A percentile compares a stretch with the other conserved stretches of the same genome.
phyloP scores from a whole-genome alignment of 2,888 invertebrate genomes.

The Netelia inedita region DNA sequence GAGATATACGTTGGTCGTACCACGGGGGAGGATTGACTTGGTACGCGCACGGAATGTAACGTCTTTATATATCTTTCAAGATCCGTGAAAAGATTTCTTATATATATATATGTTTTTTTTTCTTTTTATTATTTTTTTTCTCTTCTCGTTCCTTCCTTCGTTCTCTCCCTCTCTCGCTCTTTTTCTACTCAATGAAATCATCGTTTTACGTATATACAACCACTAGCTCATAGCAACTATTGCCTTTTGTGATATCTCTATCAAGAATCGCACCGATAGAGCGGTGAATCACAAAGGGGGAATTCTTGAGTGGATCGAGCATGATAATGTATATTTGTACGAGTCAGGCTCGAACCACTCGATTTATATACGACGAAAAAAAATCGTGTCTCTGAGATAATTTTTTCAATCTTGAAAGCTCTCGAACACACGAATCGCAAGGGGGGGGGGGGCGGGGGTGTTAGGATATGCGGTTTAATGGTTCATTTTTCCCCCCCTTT shows the following conservation, averaged over 20 bases:
- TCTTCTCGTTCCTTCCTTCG: background rate
- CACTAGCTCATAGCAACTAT: background rate
- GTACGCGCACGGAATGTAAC: slow-evolving; percentile 36
- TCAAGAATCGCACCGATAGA: slow-evolving; percentile 29
- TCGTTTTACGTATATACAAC: background rate
- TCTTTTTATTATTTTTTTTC: background rate
- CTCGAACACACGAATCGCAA: background rate
- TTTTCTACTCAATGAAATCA: slow-evolving; percentile 20
- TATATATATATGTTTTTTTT: too few relatives aligned
- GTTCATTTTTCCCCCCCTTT: too few relatives aligned
- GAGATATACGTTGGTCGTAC: slow-evolving; percentile 16
- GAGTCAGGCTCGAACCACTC: too few relatives aligned
- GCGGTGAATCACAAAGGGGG: slow-evolving; percentile 35
- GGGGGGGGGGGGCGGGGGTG: background rate
- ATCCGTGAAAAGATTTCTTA: slow-evolving; percentile 19
- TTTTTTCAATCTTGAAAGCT: background rate
- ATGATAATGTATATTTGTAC: background rate
- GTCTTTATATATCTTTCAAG: slow-evolving; percentile 21
- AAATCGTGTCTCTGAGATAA: background rate
- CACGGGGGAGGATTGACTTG: slow-evolving; percentile 15
- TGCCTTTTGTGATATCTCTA: slow-evolving; percentile 32
- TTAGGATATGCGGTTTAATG: too few relatives aligned
- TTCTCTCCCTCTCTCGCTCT: background rate
- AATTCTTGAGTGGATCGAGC: slow-evolving; percentile 24
- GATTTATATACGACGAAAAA: slow-evolving; percentile 12